A percentile compares a stretch with the other conserved stretches of the same genome.
These are phyloP conservation scores for Helostoma temminkii DNA, from an alignment of 2,797 vertebrate genomes.

Conservation along the genomic window DNA sequence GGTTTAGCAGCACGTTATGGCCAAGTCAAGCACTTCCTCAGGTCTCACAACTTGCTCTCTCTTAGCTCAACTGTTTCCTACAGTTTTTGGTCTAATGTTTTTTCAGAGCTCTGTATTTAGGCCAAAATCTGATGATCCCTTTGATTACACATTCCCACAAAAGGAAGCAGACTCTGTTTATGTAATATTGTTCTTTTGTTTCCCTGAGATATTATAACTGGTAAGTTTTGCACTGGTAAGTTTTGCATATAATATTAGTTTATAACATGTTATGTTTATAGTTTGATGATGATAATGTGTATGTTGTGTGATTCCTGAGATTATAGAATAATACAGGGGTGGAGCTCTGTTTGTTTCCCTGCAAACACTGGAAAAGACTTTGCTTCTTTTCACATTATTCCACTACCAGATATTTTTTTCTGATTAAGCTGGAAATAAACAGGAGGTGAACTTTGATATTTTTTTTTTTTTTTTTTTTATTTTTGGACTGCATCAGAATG, in stretches of 20 bases:
- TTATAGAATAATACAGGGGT: not conserved
- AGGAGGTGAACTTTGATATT: no score
- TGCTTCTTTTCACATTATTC: not conserved
- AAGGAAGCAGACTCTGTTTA: slow-evolving; percentile 64
- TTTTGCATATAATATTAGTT: slow-evolving; percentile 1
- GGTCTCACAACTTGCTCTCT: slow-evolving; percentile 42
- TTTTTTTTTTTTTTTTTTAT: no score
- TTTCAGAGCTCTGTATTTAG: slow-evolving; percentile 35
- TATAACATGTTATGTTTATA: not conserved
- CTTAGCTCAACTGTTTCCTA: slow-evolving; percentile 39
- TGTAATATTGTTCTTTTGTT: slow-evolving; percentile 61
- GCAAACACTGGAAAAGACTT: not conserved
- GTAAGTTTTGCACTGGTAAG: not conserved
- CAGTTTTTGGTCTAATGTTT: slow-evolving; percentile 38
- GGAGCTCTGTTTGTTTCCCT: slow-evolving; percentile 10
- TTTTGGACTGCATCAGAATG: no score
- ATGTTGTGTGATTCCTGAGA: not conserved
- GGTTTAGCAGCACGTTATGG: slow-evolving; percentile 45
- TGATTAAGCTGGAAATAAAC: slow-evolving; percentile 4
- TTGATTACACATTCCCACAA: slow-evolving; percentile 43
- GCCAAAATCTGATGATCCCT: slow-evolving; percentile 37
- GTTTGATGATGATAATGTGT: slow-evolving; percentile 1
- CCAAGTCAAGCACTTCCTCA: slow-evolving; percentile 68
- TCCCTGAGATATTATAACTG: not conserved
- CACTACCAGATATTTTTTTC: slow-evolving; percentile 26